These are phyloP conservation scores for Ceratina australensis DNA, from an alignment of 1,140 invertebrate species.

Conservation along the genomic window DNA sequence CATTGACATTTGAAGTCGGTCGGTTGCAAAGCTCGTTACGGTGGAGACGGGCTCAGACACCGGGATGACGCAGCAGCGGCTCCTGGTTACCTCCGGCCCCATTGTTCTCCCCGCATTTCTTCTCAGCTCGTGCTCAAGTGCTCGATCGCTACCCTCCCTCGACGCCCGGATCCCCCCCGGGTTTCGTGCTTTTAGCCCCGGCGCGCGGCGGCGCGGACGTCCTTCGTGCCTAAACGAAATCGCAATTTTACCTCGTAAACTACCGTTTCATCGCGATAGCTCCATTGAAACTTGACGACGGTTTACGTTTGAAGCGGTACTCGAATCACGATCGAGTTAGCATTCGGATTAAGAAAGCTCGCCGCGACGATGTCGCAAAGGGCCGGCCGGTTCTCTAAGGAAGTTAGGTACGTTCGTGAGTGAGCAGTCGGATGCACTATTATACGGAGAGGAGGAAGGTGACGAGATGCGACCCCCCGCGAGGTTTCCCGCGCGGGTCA, in stretches of 20 bases:
- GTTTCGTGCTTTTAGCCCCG: constrained; percentile 45
- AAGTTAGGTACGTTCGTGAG: background rate
- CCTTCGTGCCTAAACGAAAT: constrained; percentile 48
- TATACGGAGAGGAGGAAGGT: constrained; percentile 19
- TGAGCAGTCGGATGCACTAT: constrained; percentile 35
- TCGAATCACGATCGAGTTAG: no score
- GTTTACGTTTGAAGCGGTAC: no score
- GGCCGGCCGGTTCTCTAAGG: no score
- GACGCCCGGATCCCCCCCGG: constrained; percentile 57
- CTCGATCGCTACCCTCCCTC: constrained; percentile 73
- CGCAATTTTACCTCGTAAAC: constrained; percentile 20
- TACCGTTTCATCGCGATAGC: constrained; percentile 6
- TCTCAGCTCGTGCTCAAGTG: constrained; percentile 77
- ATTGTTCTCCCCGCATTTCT: constrained; percentile 77
- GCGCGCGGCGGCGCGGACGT: constrained; percentile 13
- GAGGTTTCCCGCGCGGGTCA: constrained; percentile 72
- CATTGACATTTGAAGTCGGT: constrained; percentile 1
- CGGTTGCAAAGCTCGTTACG: constrained; percentile 67
- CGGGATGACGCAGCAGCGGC: constrained; percentile 74
- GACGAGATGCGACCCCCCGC: constrained; percentile 65
- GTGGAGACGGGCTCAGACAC: constrained; percentile 68
- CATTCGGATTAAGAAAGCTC: no score
- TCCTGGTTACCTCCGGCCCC: constrained; percentile 73
- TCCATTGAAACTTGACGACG: no score
- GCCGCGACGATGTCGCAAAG: no score